Conservation (phyloP, 1,140 invertebrate genomes). For the Drosophila quadrilineata region DNA sequence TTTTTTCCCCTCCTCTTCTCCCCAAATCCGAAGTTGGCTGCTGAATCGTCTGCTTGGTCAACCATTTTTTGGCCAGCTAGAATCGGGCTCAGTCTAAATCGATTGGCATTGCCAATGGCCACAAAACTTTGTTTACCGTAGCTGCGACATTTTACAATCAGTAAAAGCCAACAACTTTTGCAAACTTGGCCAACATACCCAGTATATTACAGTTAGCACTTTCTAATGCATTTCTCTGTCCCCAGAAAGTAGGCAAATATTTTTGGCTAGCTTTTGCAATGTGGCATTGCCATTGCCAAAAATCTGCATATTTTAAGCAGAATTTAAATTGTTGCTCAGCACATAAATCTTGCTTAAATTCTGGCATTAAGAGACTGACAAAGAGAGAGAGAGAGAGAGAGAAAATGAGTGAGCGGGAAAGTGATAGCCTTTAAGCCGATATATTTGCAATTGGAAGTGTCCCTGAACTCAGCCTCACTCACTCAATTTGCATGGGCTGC, state of each 20-base stretch:
- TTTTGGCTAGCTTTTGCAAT: slow-evolving; percentile 40
- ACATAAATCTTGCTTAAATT: not conserved
- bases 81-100: slow-evolving; percentile 33
- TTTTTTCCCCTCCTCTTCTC: too few species aligned
- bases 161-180: slow-evolving; percentile 38
- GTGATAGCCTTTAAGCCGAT: too few species aligned
- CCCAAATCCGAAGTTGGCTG: slow-evolving; percentile 28
- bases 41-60: slow-evolving; percentile 14
- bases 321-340: slow-evolving; percentile 9
- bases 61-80: slow-evolving; percentile 27
- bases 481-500: too few species aligned
- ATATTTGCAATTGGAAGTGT: too few species aligned
- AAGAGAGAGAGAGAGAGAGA: too few species aligned
- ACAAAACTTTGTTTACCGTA: slow-evolving; percentile 65
- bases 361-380: not conserved
- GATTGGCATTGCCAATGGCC: slow-evolving; percentile 58
- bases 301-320: slow-evolving; percentile 49
- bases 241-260: slow-evolving; percentile 30
- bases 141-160: slow-evolving; percentile 36
- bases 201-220: slow-evolving; percentile 37
- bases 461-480: too few species aligned
- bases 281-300: slow-evolving; percentile 14
- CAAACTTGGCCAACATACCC: not conserved
- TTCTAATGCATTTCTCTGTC: slow-evolving; percentile 57
- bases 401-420: too few species aligned